Base-by-base conservation (phyloP, 2,888 invertebrate species). In the Ceratothoa steindachneri region DNA sequence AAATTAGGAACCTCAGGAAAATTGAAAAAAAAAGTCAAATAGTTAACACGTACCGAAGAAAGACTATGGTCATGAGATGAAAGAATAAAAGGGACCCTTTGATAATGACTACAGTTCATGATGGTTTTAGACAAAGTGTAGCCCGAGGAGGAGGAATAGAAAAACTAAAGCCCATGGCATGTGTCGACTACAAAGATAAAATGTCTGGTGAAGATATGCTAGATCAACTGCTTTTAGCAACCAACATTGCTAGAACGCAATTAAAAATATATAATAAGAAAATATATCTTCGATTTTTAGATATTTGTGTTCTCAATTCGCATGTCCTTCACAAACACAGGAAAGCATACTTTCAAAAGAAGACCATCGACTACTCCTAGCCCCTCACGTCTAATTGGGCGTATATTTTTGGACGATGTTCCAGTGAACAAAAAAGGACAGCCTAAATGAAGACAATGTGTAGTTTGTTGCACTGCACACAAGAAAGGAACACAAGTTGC, bases 241-340 rank as follows among this genome's bases (percentile, higher is more conserved):
- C 28, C 22, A 12, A 28, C 67, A 67, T 67, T 67, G 30, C 67
- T 29, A 67, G 67, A 30, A 29, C 28, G 22, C 19, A 30, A 22
- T 22, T 4, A 30, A 67, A 67, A 30, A 67, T 29, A 67, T 67
- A 67, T 67, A n/a, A n/a, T n/a, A 30, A 67, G 22, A 67, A 67
- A 30, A 67, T 30, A 4, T 67, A 30, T 30, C 30, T 67, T 22
- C 67, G 30, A 29, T 29, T 67, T 28, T 30, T 67, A 30, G 67
- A 67, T 67, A 67, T 67, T 67, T n/a, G 29, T 30, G 67, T 67
- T 29, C 30, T 28, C 29, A 67, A 67, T 67, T 41, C 41, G 15
- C 41, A 41, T 41, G 41, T 41, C 7, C 5, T 41, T 41, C 41
- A 41, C 41, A 41, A 41, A 15, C 15, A 41, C 41, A 9, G 41